Evolutionary conservation across 1,140 invertebrate genomes (phyloP).

Genomic region (Meloidogyne chitwoodi): DNA sequence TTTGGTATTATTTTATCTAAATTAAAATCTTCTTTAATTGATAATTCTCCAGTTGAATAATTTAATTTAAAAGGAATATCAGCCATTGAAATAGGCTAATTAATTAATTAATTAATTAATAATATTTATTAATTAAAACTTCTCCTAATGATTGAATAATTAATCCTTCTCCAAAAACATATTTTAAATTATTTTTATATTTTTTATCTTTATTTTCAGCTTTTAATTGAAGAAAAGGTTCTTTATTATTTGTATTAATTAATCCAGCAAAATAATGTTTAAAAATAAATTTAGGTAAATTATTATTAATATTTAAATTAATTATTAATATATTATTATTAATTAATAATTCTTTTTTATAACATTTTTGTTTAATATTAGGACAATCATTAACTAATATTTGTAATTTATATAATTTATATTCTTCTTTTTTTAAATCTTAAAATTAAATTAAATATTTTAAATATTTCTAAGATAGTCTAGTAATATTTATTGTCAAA

Average conservation of each 20-base stretch:
- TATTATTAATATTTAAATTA: slow-evolving; percentile 3
- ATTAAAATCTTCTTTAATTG: background rate
- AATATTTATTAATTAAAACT: background rate
- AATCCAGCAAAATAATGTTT: slow-evolving; percentile 9
- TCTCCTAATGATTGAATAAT: background rate
- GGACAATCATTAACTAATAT: slow-evolving; percentile 8
- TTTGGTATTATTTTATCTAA: background rate
- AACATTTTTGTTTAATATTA: background rate
- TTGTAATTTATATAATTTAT: background rate
- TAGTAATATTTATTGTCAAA: no score
- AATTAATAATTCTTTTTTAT: background rate
- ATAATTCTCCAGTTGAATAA: background rate
- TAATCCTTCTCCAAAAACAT: background rate
- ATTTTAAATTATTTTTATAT: background rate
- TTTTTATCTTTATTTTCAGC: background rate
- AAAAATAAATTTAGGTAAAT: background rate
- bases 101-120: background rate
- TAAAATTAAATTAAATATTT: background rate
- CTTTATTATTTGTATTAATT: background rate
- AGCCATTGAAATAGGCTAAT: slow-evolving; percentile 6
- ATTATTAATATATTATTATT: background rate
- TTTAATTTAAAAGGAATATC: slow-evolving; percentile 3
- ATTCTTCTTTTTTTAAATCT: slow-evolving; percentile 8
- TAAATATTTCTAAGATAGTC: no score
- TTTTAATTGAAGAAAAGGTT: slow-evolving; percentile 5